Conservation (phyloP, 2,888 invertebrate genomes). For the Neoaliturus tenellus region DNA sequence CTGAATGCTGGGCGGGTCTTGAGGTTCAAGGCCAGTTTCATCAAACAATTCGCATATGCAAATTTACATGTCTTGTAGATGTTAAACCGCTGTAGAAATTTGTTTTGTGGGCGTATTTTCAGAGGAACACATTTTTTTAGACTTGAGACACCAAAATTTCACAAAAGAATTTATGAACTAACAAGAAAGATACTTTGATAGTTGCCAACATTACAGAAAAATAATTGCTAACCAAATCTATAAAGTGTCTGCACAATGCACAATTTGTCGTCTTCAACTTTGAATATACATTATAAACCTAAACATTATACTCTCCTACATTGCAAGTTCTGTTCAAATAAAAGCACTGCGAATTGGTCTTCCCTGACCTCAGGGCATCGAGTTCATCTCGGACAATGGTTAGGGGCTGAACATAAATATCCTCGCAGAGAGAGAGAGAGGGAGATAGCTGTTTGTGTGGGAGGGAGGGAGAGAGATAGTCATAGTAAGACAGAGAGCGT, state of each 20-base stretch:
- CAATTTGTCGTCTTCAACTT: too few relatives aligned
- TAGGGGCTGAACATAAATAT: slow-evolving; percentile 3
- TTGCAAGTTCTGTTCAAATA: neutral
- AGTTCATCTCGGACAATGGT: neutral
- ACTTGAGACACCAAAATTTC: too few relatives aligned
- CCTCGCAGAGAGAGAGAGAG: too few relatives aligned
- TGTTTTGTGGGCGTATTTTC: too few relatives aligned
- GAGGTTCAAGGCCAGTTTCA: neutral
- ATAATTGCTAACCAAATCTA: too few relatives aligned
- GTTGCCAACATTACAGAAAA: too few relatives aligned
- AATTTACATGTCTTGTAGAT: neutral
- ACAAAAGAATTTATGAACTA: too few relatives aligned
- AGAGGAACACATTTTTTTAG: too few relatives aligned
- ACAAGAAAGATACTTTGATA: too few relatives aligned
- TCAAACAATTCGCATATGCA: neutral
- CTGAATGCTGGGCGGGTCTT: neutral
- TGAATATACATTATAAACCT: too few relatives aligned
- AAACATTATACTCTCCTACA: too few relatives aligned
- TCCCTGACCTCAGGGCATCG: neutral
- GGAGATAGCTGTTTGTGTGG: neutral
- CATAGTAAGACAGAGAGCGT: neutral
- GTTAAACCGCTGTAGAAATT: neutral
- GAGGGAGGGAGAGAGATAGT: slow-evolving; percentile 18
- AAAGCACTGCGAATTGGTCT: neutral
- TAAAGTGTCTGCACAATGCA: too few relatives aligned